Evolutionary conservation across 2,888 invertebrate genomes (phyloP).

Genomic region (Cyrtodaria siliqua): DNA sequence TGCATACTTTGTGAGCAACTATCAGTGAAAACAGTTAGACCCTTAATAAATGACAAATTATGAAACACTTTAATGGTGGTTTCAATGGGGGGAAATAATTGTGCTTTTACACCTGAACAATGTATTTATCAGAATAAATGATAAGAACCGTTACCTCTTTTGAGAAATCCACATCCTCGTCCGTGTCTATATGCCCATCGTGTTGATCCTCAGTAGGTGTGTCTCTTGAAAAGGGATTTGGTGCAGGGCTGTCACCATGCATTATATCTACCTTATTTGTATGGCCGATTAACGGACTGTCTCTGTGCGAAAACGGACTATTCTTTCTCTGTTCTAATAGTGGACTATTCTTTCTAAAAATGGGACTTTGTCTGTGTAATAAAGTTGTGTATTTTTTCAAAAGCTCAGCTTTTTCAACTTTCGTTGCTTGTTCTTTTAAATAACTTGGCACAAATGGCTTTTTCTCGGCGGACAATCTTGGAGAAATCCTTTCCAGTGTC

Average conservation of each 20-base stretch:
- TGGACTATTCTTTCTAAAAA: conserved; percentile 31
- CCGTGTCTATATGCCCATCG: too few relatives aligned
- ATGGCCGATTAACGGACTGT: background rate
- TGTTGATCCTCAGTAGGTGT: too few relatives aligned
- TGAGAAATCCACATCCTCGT: too few relatives aligned
- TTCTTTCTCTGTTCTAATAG: background rate
- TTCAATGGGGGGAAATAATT: too few relatives aligned
- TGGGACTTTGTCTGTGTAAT: conserved; percentile 33
- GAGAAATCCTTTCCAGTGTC: conserved; percentile 35
- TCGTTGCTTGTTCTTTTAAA: conserved; percentile 10
- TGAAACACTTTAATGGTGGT: too few relatives aligned
- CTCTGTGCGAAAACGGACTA: conserved; percentile 4
- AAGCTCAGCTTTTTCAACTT: conserved; percentile 22
- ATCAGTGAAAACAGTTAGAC: too few relatives aligned
- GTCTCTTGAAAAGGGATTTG: background rate
- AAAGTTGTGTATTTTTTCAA: conserved; percentile 33
- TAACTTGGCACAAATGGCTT: conserved; percentile 29
- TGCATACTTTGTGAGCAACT: too few relatives aligned
- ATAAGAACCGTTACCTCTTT: too few relatives aligned
- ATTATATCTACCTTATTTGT: background rate
- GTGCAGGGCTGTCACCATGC: background rate
- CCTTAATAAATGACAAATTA: too few relatives aligned
- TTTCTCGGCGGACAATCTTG: conserved; percentile 18
- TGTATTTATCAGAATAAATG: too few relatives aligned
- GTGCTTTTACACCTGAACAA: too few relatives aligned